A percentile compares a stretch with the other conserved stretches of the same genome.
Conservation (phyloP, 2,797 vertebrate species). For the Halcyon chelicuti region DNA sequence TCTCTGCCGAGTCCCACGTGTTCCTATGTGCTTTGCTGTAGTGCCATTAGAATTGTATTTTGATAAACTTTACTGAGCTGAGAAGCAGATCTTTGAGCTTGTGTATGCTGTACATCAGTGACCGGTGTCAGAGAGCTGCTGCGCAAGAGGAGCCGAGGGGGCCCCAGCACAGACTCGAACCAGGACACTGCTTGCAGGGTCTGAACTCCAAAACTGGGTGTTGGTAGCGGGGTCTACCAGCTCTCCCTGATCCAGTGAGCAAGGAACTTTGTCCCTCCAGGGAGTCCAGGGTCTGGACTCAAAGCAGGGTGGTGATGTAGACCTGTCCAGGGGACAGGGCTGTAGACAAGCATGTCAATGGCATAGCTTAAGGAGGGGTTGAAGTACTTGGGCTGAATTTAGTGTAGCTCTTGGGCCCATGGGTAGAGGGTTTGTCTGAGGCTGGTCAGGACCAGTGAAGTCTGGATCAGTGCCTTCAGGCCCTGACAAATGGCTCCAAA, state of each 20-base stretch:
- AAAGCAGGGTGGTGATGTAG: not conserved
- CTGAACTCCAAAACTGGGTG: not conserved
- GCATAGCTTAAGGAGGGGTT: not conserved
- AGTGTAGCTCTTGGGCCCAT: accelerated
- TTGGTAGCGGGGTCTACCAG: not conserved
- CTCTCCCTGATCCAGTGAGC: accelerated
- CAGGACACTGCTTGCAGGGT: not conserved
- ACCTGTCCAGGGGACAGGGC: not conserved
- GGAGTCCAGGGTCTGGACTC: not conserved
- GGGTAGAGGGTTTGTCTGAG: not conserved
- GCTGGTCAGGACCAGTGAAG: not conserved
- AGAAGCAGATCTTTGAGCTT: not conserved
- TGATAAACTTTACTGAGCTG: not conserved
- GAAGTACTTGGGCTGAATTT: not conserved
- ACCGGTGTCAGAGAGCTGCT: not conserved
- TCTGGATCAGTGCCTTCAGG: not conserved
- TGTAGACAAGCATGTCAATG: not conserved
- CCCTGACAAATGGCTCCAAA: not conserved
- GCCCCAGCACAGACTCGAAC: accelerated
- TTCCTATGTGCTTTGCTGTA: not conserved
- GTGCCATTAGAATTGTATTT: not conserved
- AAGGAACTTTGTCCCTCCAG: not conserved
- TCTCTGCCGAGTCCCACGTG: not conserved
- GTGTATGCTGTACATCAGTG: not conserved
- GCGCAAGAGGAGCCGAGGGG: too few relatives aligned